A percentile compares a stretch with the other conserved stretches of the same genome.
Conservation (phyloP, 2,113 vertebrate species). For the Eurystomus gularis region DNA sequence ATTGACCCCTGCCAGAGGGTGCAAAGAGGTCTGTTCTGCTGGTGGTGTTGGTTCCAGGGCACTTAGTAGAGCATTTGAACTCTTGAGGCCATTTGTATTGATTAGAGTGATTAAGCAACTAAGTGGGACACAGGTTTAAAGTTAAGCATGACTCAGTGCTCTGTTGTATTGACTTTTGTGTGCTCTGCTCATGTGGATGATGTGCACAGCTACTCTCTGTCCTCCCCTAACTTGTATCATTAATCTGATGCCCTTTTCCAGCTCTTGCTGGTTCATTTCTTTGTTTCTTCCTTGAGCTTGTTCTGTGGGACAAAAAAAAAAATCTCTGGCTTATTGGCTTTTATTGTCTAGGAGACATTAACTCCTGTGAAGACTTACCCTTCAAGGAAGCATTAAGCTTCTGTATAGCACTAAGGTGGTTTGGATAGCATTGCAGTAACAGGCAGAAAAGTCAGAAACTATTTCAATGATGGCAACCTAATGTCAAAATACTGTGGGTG, state of each 20-base stretch:
- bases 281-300: neutral
- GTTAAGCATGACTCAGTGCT: neutral
- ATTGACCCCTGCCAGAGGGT: no score
- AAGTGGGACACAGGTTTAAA: neutral
- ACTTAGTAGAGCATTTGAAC: neutral
- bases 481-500: neutral
- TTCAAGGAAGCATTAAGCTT: neutral
- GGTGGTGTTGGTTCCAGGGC: neutral
- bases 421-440: neutral
- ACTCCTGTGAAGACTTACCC: neutral
- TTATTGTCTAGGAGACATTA: fast-evolving
- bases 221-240: neutral
- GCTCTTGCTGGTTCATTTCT: neutral
- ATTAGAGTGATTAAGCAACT: neutral
- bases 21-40: neutral
- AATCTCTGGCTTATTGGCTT: neutral
- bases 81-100: neutral
- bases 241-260: neutral
- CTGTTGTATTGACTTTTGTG: neutral
- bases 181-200: neutral
- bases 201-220: neutral
- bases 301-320: neutral
- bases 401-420: neutral
- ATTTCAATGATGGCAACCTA: neutral
- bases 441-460: neutral